Evolutionary conservation across 2,113 vertebrate species (phyloP).

Genomic region (Oreochromis spilurus): DNA sequence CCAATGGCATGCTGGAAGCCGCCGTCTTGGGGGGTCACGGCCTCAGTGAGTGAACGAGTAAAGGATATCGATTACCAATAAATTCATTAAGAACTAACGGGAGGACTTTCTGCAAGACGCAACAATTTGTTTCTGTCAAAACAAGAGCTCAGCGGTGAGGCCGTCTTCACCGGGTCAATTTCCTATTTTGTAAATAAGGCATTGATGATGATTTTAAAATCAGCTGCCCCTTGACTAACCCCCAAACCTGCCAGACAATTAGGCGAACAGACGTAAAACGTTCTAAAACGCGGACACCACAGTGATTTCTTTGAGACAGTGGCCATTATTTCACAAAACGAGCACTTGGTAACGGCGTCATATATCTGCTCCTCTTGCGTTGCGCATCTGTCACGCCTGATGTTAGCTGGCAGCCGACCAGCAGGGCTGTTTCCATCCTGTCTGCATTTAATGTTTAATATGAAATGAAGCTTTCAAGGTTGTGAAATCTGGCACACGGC

Average conservation of each 20-base stretch:
- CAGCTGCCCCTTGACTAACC: not conserved
- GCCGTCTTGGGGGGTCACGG: slow-evolving; percentile 18
- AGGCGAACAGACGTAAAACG: not conserved
- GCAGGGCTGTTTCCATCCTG: not conserved
- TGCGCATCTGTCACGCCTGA: slow-evolving; percentile 40
- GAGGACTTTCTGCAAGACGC: slow-evolving; percentile 15
- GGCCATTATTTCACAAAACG: slow-evolving; percentile 18
- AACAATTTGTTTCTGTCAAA: slow-evolving; percentile 47
- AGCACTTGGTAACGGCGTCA: slow-evolving; percentile 7
- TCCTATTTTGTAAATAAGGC: not conserved
- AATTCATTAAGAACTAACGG: slow-evolving; percentile 51
- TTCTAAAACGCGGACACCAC: not conserved
- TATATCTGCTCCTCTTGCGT: slow-evolving; percentile 23
- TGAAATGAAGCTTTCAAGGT: not conserved
- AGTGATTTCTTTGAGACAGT: not conserved
- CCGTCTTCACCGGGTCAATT: slow-evolving; percentile 11
- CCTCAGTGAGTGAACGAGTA: slow-evolving; percentile 16
- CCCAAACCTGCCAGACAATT: not conserved
- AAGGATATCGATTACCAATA: slow-evolving; percentile 56
- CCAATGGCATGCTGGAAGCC: slow-evolving; percentile 12
- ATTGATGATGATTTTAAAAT: not conserved
- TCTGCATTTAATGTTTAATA: not conserved
- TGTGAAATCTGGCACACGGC: not conserved
- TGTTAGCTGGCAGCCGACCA: slow-evolving; percentile 31
- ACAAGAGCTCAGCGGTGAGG: slow-evolving; percentile 22